Evolutionary conservation across 2,888 invertebrate species (phyloP).

Genomic region (Spatulosminthurus flaviceps): DNA sequence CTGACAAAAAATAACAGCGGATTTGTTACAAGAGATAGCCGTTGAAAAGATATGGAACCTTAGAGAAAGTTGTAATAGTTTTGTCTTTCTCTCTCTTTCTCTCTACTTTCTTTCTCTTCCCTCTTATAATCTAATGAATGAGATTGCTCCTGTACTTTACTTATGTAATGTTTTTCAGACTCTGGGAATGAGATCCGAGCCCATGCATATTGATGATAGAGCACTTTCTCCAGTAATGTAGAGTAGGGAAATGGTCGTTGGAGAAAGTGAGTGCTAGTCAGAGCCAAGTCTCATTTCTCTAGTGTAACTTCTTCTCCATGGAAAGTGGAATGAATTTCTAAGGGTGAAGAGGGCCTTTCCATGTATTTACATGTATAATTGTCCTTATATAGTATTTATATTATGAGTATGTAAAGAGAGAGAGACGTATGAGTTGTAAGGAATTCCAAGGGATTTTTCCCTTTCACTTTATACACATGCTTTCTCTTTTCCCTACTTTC

Average conservation of each 20-base stretch:
- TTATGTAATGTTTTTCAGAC: not conserved
- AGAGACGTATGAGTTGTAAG: too few species aligned
- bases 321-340: slow-evolving; percentile 1
- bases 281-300: not conserved
- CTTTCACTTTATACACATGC: not conserved
- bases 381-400: too few species aligned
- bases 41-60: too few species aligned
- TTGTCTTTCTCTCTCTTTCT: slow-evolving; percentile 5
- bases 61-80: too few species aligned
- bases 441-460: too few species aligned
- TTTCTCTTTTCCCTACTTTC: slow-evolving; percentile 25
- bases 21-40: too few species aligned
- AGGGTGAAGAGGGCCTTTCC: too few species aligned
- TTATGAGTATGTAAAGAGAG: too few species aligned
- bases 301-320: not conserved
- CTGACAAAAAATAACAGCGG: too few species aligned
- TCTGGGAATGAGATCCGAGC: not conserved
- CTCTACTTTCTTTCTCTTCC: not conserved
- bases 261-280: not conserved
- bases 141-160: slow-evolving; percentile 27
- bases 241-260: not conserved
- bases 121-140: slow-evolving; percentile 32
- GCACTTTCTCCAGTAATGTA: not conserved
- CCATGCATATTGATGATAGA: slow-evolving; percentile 32
- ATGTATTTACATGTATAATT: too few species aligned